Percentiles rank a stretch among this genome's conserved stretches.
phyloP scores from a whole-genome alignment of 2,113 vertebrate species.

The Macrotis lagotis region DNA sequence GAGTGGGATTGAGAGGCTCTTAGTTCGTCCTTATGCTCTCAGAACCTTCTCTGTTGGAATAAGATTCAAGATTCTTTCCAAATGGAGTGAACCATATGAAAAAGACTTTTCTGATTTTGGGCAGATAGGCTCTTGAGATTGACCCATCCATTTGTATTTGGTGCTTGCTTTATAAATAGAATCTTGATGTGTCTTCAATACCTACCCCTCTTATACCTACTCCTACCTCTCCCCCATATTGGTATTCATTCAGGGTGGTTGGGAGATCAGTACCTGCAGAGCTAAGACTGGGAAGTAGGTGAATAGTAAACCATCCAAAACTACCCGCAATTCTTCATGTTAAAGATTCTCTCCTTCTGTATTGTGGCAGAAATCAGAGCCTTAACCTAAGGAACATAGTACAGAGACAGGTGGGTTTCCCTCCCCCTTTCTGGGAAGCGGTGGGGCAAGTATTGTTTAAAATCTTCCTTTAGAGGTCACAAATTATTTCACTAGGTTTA shows the following conservation, averaged over 20 bases:
- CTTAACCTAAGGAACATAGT: neutral
- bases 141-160: neutral
- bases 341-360: slow-evolving; percentile 15
- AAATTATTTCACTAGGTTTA: neutral
- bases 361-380: slow-evolving; percentile 19
- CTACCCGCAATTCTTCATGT: neutral
- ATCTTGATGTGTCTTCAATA: slow-evolving; percentile 39
- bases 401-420: neutral
- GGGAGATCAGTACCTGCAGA: slow-evolving; percentile 30
- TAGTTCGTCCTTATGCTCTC: neutral
- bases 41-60: slow-evolving; percentile 5
- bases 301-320: neutral
- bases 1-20: slow-evolving; percentile 21
- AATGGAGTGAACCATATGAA: neutral
- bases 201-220: neutral
- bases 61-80: slow-evolving; percentile 39
- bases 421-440: neutral
- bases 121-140: neutral
- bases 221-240: neutral
- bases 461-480: neutral
- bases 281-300: slow-evolving; percentile 4
- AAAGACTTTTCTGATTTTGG: slow-evolving; percentile 34
- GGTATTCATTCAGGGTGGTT: neutral
- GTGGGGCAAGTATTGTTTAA: neutral
- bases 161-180: neutral